Evolutionary conservation across 2,113 vertebrate species (phyloP), one percentile per base, ranked within the genome.

Genomic region (Todiramphus saurophagus): DNA sequence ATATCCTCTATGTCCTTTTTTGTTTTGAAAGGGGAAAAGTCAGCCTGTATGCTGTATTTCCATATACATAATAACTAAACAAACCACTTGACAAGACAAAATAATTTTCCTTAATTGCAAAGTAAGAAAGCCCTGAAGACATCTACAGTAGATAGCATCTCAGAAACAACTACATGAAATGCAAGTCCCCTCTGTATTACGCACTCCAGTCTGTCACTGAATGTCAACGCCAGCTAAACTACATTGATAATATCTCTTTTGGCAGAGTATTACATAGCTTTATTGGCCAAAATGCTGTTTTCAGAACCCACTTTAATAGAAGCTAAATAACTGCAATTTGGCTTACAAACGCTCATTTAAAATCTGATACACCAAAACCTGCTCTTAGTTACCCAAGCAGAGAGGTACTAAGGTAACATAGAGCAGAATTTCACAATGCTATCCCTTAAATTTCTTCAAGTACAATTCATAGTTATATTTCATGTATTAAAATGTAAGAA

Each of bases 51-150:
- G 75, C 30, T 93, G 6, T 33, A 77, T 93, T 89, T 81, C 53
- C 55, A 76, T 46, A 77, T 33, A 44, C 21, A 28, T 35, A 93
- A 56, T 48, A 76, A 58, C 28, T 28, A 89, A 83, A 87, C 78
- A 80, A 68, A 92, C 25, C 74, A 68, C 50, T 84, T 46, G n/a
- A 68, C 21, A 75, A 51, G 27, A 30, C 15, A 78, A 87, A 95
- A 89, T 50, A 1, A 28, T 83, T 87, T 62, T 79, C 12, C 31
- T 75, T 83, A 50, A 67, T 2, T 79, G 35, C 31, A 82, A 79
- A 77, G 64, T 44, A 63, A 86, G 70, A 77, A 90, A 86, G 24
- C 66, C 25, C 31, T 33, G 20, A 86, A 96, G 80, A 86, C n/a
- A 18, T 6, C 27, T 7, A 7, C 4, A 53, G 48, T 13, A 79